Base-by-base conservation (phyloP, 2,113 vertebrate species). In the Vicugna pacos region DNA sequence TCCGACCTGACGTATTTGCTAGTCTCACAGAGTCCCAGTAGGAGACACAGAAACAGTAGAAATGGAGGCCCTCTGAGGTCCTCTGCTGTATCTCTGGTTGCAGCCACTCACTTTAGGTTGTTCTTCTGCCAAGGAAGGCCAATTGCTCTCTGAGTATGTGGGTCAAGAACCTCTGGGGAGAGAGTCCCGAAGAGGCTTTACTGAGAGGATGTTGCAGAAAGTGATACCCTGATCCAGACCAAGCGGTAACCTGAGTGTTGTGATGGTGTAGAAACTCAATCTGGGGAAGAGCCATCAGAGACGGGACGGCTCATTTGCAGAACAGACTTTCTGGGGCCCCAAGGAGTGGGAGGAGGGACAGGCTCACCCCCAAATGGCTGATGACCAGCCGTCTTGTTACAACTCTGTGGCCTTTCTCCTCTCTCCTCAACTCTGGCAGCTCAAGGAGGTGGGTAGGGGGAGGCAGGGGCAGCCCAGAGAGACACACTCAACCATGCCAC, bases 221-320 rank as follows among this genome's bases (percentile, higher is more conserved):
- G 38, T 9, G 95, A 97, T 94, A 97, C 38, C 79, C 76, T 67
- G 89, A 90, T 70, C 91, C 86, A 95, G 85, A 96, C 89, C 9
- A 9, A 35, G 84, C 16, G 56, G 97, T 93, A 97, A 98, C 94
- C 89, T 76, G 97, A 98, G 97, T 48, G 22, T 30, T 30, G 0
- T 20, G 62, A 93, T 94, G 38, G 58, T 89, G 93, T 87, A 42
- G 97, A 97, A 97, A 98, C 50, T 80, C 75, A 76, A 97, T 69
- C 93, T 70, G 32, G 72, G 77, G 52, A 94, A 48, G 2, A 91
- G 77, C 8, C 8, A 91, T 79, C 50, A 75, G 91, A 96, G 77
- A 73, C 5, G 0, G 48, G 56, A 62, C 11, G 42, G 75, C 38
- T 93, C 20, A 0, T 46, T 91, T 89, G 70, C 92, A 83, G 38